Percentiles rank a stretch among this genome's conserved stretches.
These are phyloP conservation scores for Nineta flava DNA, from an alignment of 2,888 invertebrate species.

Conservation along the genomic window DNA sequence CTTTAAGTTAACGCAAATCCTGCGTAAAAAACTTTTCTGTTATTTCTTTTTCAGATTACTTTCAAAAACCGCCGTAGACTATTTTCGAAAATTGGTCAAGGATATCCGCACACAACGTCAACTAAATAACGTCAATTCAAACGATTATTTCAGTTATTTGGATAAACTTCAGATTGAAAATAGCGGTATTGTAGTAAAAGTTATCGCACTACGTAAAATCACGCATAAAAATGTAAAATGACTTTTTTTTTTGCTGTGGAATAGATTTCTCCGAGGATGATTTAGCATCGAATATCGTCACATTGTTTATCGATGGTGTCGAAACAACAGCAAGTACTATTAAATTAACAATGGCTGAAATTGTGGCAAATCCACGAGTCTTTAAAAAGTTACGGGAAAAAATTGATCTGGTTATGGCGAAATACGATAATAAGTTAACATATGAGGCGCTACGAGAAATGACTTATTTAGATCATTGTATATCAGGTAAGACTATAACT, in stretches of 20 bases:
- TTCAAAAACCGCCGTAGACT: neutral
- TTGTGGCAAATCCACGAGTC: neutral
- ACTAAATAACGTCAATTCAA: neutral
- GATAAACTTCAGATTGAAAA: no score
- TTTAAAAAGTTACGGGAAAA: neutral
- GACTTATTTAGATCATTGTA: neutral
- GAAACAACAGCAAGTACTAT: neutral
- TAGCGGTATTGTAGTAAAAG: no score
- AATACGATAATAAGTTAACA: neutral
- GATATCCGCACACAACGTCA: neutral
- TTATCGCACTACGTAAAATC: no score
- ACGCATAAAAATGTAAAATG: no score
- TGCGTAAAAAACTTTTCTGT: no score
- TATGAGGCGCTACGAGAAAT: neutral
- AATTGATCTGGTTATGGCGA: neutral
- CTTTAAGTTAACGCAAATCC: no score
- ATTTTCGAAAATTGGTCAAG: neutral
- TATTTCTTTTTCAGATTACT: neutral
- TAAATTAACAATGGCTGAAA: neutral
- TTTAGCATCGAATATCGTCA: neutral
- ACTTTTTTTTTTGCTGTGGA: no score
- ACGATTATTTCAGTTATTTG: neutral
- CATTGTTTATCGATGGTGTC: neutral
- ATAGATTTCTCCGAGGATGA: no score
- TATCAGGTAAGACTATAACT: neutral